Conservation (phyloP, 1,140 invertebrate species). For the Aphelenchoides avenae region DNA sequence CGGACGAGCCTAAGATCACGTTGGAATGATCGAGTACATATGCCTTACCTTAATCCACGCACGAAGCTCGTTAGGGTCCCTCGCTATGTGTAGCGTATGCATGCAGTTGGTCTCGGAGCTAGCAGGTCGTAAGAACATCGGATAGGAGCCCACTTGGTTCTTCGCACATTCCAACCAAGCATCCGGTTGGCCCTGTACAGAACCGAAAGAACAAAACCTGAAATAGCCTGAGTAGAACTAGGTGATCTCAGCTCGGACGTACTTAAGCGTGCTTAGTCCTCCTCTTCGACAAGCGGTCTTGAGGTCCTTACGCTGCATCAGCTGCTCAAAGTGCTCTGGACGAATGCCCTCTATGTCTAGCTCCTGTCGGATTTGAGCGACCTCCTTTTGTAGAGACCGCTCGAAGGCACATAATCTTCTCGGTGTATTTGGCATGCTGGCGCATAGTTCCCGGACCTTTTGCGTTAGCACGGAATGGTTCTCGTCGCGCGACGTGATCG, state of each 20-base stretch:
- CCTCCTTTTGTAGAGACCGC: slow-evolving; percentile 29
- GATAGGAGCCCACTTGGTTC: slow-evolving; percentile 35
- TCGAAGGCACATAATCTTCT: slow-evolving; percentile 35
- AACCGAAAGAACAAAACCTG: slow-evolving; percentile 41
- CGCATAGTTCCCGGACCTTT: slow-evolving; percentile 38
- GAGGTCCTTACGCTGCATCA: slow-evolving; percentile 41
- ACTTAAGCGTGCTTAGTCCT: slow-evolving; percentile 36
- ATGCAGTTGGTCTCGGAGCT: slow-evolving; percentile 31
- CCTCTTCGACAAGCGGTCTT: slow-evolving; percentile 35
- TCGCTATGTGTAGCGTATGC: slow-evolving; percentile 36
- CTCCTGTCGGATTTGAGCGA: slow-evolving; percentile 36
- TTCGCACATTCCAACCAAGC: slow-evolving; percentile 37
- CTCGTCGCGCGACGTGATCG: slow-evolving; percentile 30
- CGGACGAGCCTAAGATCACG: slow-evolving; percentile 15
- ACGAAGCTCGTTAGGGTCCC: slow-evolving; percentile 32
- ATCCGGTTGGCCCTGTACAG: slow-evolving; percentile 36
- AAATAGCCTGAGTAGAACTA: neutral
- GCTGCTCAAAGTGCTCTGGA: slow-evolving; percentile 40
- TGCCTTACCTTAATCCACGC: slow-evolving; percentile 30
- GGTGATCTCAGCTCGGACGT: neutral
- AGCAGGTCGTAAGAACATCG: slow-evolving; percentile 39
- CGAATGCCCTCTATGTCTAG: slow-evolving; percentile 31
- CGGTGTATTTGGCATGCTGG: slow-evolving; percentile 25
- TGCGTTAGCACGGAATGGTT: slow-evolving; percentile 33
- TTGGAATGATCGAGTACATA: neutral